Base-by-base conservation (phyloP, 2,888 invertebrate species). In the Thumatha senex region DNA sequence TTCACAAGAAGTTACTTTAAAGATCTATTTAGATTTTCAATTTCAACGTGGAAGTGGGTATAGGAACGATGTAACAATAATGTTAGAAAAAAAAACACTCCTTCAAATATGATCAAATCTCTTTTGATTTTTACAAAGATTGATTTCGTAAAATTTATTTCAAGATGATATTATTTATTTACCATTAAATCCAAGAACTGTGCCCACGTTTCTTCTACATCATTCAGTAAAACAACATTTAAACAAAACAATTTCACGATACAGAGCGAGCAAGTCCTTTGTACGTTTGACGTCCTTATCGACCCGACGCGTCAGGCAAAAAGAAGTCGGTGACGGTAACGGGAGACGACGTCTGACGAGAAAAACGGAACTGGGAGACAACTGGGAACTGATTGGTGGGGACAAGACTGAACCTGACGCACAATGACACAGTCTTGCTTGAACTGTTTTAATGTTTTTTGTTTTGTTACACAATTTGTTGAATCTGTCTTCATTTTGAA, bases 231-330 rank as follows among this genome's bases (percentile, higher is more conserved):
- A 61, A 68, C 54, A 59, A 56, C 46, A 60, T 56, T 58, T 61
- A 56, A 67, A 67, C 60, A 62, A 48, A 58, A 60, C 56, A 62
- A 55, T 67, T 55, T 47, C 40, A 54, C 38, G 54, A 61, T 54
- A 49, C 41, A 31, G 29, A 48, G 42, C 46, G 39, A 44, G 18
- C 34, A 33, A 34, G 56, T 51, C 55, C 45, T 67, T 64, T 65
- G 61, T 61, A 44, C 62, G 51, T 63, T 64, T 74, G 76, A 74
- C 65, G 63, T 67, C 55, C 68, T 65, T 76, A 76, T 76, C 68
- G 74, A 75, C 65, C 67, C 60, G 54, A 61, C 59, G 60, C 54
- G 65, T 58, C 60, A 48, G 29, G 58, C 51, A 61, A 61, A 67
- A 67, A 67, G 64, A 60, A 59, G 46, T 48, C 49, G 34, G 40